Conservation (phyloP, 1,140 invertebrate genomes). For the Oreohelix idahoensis region DNA sequence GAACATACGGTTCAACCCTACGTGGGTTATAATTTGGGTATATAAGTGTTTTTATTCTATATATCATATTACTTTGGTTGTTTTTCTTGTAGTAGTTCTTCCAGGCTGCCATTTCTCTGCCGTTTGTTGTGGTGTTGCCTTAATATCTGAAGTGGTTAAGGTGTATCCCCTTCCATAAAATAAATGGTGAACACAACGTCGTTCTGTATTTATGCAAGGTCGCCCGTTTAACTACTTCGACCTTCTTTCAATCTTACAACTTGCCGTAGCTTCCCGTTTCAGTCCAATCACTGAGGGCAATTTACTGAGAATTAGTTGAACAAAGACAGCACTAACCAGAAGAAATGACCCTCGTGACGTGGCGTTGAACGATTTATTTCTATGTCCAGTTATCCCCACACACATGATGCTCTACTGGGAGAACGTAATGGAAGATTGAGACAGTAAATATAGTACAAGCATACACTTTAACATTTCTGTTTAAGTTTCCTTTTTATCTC, state of each 20-base stretch:
- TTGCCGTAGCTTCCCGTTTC: background rate
- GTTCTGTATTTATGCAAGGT: background rate
- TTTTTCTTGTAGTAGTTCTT: too few relatives aligned
- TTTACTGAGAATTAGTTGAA: background rate
- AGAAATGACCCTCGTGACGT: background rate
- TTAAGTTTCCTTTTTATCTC: background rate
- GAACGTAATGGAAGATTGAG: background rate
- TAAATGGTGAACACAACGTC: background rate
- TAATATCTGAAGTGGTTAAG: too few relatives aligned
- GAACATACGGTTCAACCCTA: too few relatives aligned
- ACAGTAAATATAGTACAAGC: background rate
- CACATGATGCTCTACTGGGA: background rate
- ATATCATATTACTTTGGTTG: too few relatives aligned
- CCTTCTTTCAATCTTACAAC: background rate
- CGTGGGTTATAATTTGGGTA: too few relatives aligned
- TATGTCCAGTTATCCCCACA: background rate
- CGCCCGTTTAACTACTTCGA: background rate
- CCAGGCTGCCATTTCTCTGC: too few relatives aligned
- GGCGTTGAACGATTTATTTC: background rate
- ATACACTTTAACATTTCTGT: background rate
- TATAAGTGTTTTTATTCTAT: too few relatives aligned
- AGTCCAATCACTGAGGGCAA: background rate
- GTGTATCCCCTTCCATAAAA: too few relatives aligned
- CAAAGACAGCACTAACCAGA: background rate
- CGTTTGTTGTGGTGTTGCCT: too few relatives aligned